Evolutionary conservation across 2,113 vertebrate species (phyloP).

Genomic region (Perca fluviatilis): DNA sequence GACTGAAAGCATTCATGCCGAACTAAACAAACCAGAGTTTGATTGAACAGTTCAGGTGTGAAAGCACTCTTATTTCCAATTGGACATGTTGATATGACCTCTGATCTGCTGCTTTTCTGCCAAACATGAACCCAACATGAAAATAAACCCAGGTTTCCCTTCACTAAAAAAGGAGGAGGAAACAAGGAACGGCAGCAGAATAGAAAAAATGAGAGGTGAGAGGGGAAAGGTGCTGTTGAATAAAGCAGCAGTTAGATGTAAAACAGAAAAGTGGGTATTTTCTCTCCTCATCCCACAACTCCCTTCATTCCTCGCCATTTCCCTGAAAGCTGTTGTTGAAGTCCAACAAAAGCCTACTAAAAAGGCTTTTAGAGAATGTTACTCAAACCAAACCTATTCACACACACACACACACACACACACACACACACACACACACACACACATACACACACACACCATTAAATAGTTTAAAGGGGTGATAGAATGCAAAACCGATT

Average conservation of each 20-base stretch:
- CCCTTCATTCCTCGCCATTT: conserved; percentile 26
- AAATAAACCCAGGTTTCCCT: neutral
- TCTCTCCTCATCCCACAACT: neutral
- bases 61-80: too few species aligned
- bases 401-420: neutral
- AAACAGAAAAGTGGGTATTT: conserved; percentile 13
- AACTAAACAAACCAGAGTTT: neutral
- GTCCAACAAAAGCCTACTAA: conserved; percentile 56
- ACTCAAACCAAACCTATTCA: conserved; percentile 41
- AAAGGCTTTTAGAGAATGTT: conserved; percentile 72
- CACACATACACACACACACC: conserved; percentile 8
- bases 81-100: neutral
- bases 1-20: neutral
- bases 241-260: neutral
- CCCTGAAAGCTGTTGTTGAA: conserved; percentile 49
- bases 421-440: conserved; percentile 4
- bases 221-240: neutral
- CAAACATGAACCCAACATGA: neutral
- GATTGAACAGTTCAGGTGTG: neutral
- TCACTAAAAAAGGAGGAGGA: neutral
- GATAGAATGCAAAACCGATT: too few species aligned
- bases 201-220: conserved; percentile 12
- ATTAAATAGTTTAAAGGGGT: conserved; percentile 48
- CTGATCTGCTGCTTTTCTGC: neutral
- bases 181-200: neutral